phyloP scores from a whole-genome alignment of 2,888 invertebrate species.

The Brenthis hecate region DNA sequence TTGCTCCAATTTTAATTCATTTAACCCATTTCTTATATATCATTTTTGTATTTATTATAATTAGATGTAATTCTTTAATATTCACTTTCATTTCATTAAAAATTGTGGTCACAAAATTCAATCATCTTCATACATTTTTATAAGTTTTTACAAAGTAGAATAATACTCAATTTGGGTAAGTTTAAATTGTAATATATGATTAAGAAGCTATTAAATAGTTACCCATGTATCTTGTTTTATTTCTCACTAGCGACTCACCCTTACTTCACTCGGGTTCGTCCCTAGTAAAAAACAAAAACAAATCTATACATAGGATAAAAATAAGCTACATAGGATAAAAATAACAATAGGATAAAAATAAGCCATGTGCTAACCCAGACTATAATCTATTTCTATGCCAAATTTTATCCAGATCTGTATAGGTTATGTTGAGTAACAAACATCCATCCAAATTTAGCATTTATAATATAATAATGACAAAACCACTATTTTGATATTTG shows the following conservation, averaged over 20 bases:
- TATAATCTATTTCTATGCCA: too few species aligned
- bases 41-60: conserved; percentile 12
- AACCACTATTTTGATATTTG: too few species aligned
- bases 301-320: too few species aligned
- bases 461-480: too few species aligned
- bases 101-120: neutral
- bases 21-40: conserved; percentile 2
- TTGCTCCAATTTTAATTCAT: conserved; percentile 2
- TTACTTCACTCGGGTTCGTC: too few species aligned
- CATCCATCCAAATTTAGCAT: too few species aligned
- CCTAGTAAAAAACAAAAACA: too few species aligned
- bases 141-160: conserved; percentile 23
- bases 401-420: too few species aligned
- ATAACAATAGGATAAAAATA: too few species aligned
- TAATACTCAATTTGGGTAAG: conserved; percentile 22
- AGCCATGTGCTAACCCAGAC: too few species aligned
- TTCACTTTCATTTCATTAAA: neutral
- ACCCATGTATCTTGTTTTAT: conserved; percentile 10
- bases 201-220: conserved; percentile 28
- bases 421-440: too few species aligned
- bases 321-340: too few species aligned
- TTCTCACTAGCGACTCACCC: neutral
- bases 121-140: conserved; percentile 1
- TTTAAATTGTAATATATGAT: conserved; percentile 17
- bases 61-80: neutral